Percentiles rank a stretch among this genome's conserved stretches.
Conservation (phyloP, 2,888 invertebrate species). For the Crossocerus cetratus region DNA sequence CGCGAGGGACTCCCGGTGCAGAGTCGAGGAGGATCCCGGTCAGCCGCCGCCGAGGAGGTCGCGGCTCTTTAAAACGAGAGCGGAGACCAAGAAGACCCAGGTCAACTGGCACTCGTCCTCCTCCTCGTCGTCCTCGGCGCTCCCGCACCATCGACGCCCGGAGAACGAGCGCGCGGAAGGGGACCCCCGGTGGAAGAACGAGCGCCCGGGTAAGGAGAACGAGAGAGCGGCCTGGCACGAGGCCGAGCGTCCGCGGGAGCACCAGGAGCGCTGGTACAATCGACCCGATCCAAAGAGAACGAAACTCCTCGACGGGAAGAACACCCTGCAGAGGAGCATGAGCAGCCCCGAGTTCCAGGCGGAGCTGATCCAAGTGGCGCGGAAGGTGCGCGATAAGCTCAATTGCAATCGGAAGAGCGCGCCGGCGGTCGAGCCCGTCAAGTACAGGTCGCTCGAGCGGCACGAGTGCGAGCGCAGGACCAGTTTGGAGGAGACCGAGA, state of each 20-base stretch:
- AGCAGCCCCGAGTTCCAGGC: constrained; percentile 79
- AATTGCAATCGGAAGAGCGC: constrained; percentile 44
- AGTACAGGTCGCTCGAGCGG: constrained; percentile 28
- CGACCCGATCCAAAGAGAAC: constrained; percentile 42
- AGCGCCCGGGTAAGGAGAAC: constrained; percentile 50
- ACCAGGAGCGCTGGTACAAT: constrained; percentile 36
- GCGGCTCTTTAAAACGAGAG: constrained; percentile 86
- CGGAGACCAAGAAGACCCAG: constrained; percentile 82
- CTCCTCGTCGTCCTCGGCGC: constrained; percentile 18
- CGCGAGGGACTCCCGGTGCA: constrained; percentile 30
- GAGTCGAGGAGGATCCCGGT: constrained; percentile 59
- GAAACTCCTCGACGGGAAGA: constrained; percentile 69
- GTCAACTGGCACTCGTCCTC: constrained; percentile 60
- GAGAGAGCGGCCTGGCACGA: constrained; percentile 21
- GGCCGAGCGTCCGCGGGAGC: constrained; percentile 21
- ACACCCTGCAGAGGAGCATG: constrained; percentile 76
- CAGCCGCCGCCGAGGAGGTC: constrained; percentile 78
- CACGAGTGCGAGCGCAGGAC: constrained; percentile 21
- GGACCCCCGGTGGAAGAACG: constrained; percentile 41
- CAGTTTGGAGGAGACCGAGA: not conserved
- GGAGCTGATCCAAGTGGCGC: constrained; percentile 75
- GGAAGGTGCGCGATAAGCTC: constrained; percentile 67
- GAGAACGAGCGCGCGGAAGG: constrained; percentile 42
- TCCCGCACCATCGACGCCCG: constrained; percentile 7
- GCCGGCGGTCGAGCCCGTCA: constrained; percentile 2